A percentile compares a stretch with the other conserved stretches of the same genome.
Evolutionary conservation across 2,888 invertebrate species (phyloP).

Genomic region (Perizoma flavofasciatum): DNA sequence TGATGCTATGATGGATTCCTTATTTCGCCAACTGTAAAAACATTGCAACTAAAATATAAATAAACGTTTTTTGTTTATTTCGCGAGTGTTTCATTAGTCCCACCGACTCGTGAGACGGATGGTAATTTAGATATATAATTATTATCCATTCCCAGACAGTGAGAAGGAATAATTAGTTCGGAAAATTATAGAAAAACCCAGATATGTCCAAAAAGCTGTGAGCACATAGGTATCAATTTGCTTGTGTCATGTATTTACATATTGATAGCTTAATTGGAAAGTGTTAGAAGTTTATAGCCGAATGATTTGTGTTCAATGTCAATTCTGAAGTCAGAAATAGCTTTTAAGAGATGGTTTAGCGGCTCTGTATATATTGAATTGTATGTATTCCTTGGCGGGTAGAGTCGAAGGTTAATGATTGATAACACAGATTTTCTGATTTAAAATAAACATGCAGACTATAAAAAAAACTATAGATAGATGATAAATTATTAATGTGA

Average conservation of each 20-base stretch:
- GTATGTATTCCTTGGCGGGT: conserved; percentile 10
- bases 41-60: no score
- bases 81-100: no score
- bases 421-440: conserved; percentile 4
- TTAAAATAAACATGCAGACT: not conserved
- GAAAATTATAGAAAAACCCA: not conserved
- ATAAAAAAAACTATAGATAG: no score
- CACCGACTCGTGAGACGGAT: no score
- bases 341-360: conserved; percentile 12
- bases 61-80: no score
- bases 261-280: conserved; percentile 26
- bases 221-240: conserved; percentile 3
- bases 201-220: conserved; percentile 3
- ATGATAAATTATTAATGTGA: no score
- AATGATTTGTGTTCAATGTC: conserved; percentile 21
- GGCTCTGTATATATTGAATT: conserved; percentile 5
- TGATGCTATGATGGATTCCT: no score
- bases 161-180: no score
- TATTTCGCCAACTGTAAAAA: no score
- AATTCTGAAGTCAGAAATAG: conserved; percentile 19
- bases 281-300: conserved; percentile 17
- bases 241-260: conserved; percentile 17
- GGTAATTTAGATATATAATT: no score
- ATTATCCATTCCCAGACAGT: no score
- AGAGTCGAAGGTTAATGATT: conserved; percentile 13